phyloP scores from a whole-genome alignment of 2,113 vertebrate genomes.

The Heptranchias perlo region DNA sequence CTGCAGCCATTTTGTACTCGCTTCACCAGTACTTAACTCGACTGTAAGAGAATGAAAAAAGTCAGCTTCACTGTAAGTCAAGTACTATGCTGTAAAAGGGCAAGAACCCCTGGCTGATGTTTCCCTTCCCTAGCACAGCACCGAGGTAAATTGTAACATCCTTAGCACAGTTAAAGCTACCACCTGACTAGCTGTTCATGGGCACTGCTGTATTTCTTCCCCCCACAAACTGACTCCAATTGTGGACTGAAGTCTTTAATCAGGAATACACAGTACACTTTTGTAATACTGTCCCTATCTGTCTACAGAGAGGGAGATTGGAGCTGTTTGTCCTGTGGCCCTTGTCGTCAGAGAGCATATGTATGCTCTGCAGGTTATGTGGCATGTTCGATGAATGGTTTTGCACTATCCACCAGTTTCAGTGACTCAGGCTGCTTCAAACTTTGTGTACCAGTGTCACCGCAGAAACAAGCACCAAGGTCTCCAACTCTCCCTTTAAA shows the following conservation, averaged over 20 bases:
- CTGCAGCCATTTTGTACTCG: constrained; percentile 48
- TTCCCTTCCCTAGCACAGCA: not conserved
- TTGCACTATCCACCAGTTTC: not conserved
- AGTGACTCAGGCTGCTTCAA: not conserved
- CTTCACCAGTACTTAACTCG: not conserved
- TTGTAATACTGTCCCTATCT: not conserved
- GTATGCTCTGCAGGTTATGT: not conserved
- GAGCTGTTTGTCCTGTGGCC: not conserved
- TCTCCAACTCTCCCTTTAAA: not conserved
- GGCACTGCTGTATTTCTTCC: not conserved
- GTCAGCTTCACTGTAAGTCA: not conserved
- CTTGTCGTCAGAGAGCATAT: not conserved
- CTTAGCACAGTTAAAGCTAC: not conserved
- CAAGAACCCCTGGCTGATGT: not conserved
- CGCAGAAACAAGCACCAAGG: not conserved
- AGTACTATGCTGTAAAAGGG: not conserved
- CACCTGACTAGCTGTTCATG: not conserved
- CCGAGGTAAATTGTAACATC: not conserved
- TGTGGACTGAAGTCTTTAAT: not conserved
- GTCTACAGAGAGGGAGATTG: not conserved
- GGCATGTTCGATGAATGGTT: not conserved
- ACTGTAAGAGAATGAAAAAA: not conserved
- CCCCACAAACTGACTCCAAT: not conserved
- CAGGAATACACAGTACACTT: not conserved
- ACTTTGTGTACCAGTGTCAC: not conserved